Evolutionary conservation across 1,140 invertebrate genomes (phyloP).

Genomic region (Papilio machaon): DNA sequence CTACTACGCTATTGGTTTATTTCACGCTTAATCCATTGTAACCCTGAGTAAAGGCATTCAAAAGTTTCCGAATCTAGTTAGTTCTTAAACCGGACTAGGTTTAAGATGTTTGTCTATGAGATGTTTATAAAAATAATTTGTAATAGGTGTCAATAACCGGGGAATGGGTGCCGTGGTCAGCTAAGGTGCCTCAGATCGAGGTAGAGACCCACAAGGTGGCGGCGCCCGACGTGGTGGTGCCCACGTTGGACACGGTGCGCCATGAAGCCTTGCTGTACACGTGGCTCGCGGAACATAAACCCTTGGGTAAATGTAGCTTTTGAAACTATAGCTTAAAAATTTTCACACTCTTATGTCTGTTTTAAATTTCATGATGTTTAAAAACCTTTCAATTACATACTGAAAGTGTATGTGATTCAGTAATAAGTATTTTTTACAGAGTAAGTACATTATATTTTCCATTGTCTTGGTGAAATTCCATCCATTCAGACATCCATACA

Average conservation of each 20-base stretch:
- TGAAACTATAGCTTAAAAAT: no score
- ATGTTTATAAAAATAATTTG: slow-evolving; percentile 37
- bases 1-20: neutral
- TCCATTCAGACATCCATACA: no score
- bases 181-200: slow-evolving; percentile 99
- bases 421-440: no score
- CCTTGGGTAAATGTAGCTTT: slow-evolving; percentile 86
- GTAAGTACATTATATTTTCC: no score
- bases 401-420: no score
- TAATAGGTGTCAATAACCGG: slow-evolving; percentile 92
- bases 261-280: slow-evolving; percentile 99
- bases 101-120: neutral
- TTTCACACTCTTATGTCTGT: no score
- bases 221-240: slow-evolving; percentile 98
- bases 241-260: slow-evolving; percentile 98
- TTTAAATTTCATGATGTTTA: no score
- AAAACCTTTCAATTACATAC: no score
- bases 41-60: neutral
- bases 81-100: no score
- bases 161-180: slow-evolving; percentile 98
- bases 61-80: neutral
- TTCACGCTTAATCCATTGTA: no score
- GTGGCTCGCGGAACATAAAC: slow-evolving; percentile 99
- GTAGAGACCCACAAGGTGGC: slow-evolving; percentile 99
- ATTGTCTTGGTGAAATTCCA: no score